These are phyloP conservation scores for Perizoma affinitatum DNA, from an alignment of 2,888 invertebrate species.

Conservation along the genomic window DNA sequence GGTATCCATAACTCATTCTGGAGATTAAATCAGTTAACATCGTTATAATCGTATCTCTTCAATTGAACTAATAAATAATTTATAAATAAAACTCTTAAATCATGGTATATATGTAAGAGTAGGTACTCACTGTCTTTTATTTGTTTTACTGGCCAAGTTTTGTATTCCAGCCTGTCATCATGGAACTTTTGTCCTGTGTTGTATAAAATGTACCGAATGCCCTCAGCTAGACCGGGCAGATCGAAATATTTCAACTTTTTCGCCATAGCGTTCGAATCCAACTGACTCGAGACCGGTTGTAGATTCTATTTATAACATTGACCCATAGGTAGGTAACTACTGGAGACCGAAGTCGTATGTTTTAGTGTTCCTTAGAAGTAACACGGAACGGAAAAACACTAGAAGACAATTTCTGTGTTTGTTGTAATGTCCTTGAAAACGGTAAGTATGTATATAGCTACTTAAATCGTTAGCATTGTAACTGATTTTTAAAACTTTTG, in stretches of 20 bases:
- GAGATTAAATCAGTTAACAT: too few relatives aligned
- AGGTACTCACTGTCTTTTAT: slow-evolving; percentile 60
- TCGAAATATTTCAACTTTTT: slow-evolving; percentile 58
- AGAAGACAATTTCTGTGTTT: too few relatives aligned
- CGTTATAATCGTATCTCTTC: too few relatives aligned
- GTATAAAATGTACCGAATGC: slow-evolving; percentile 64
- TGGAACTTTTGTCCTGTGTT: slow-evolving; percentile 67
- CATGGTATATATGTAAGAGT: neutral
- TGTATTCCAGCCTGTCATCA: slow-evolving; percentile 54
- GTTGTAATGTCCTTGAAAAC: too few relatives aligned
- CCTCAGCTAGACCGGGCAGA: slow-evolving; percentile 58
- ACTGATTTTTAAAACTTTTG: too few relatives aligned
- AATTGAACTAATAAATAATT: too few relatives aligned
- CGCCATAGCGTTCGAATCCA: slow-evolving; percentile 41
- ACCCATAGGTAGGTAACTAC: too few relatives aligned
- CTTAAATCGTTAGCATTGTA: too few relatives aligned
- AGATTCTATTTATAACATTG: slow-evolving; percentile 1
- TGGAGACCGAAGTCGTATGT: neutral
- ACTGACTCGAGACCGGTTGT: neutral
- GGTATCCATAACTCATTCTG: too few relatives aligned
- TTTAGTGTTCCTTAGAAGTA: neutral
- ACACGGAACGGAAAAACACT: too few relatives aligned
- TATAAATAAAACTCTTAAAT: neutral
- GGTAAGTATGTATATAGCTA: too few relatives aligned
- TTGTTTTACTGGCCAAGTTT: slow-evolving; percentile 55